Evolutionary conservation across 2,797 vertebrate species (phyloP).

Genomic region (Artibeus lituratus): DNA sequence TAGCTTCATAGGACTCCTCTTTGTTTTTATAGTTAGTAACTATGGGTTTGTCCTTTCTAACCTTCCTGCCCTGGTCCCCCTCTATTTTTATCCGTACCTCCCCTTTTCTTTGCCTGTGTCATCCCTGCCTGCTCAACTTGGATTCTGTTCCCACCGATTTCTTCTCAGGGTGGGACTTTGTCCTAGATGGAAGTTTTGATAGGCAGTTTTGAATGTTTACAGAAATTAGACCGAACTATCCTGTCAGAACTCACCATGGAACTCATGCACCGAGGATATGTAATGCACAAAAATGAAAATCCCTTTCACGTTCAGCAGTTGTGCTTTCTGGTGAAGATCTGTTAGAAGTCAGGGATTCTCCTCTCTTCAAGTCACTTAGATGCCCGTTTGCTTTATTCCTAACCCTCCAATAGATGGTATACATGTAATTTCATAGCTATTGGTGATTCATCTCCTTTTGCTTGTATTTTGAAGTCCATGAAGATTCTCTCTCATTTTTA

Average conservation of each 20-base stretch:
- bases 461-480: neutral
- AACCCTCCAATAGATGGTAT: neutral
- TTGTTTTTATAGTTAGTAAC: neutral
- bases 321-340: neutral
- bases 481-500: neutral
- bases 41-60: neutral
- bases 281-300: neutral
- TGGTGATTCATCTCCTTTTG: neutral
- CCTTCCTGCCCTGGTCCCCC: neutral
- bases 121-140: neutral
- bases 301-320: neutral
- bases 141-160: neutral
- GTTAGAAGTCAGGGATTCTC: neutral
- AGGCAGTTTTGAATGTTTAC: neutral
- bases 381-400: neutral
- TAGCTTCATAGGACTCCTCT: neutral
- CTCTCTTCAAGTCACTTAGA: neutral
- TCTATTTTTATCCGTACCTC: neutral
- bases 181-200: neutral
- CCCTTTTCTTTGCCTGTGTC: neutral
- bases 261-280: neutral
- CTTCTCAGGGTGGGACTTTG: neutral
- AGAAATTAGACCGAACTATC: neutral
- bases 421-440: neutral
- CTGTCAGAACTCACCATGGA: neutral